Evolutionary conservation across 2,113 vertebrate species (phyloP).

Genomic region (Rhea pennata): DNA sequence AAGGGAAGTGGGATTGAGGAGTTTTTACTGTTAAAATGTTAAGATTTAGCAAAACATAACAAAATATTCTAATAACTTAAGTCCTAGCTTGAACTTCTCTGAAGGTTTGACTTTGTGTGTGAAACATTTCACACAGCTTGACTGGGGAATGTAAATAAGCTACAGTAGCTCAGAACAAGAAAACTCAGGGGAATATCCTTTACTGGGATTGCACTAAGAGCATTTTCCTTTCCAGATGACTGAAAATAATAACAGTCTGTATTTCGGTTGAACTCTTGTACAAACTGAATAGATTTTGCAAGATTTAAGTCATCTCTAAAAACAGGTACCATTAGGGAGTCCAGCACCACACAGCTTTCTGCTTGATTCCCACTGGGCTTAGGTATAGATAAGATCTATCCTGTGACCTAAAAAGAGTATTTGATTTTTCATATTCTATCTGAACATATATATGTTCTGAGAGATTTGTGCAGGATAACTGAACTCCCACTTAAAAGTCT

Average conservation of each 20-base stretch:
- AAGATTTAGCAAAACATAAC: background rate
- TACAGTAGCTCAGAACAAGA: background rate
- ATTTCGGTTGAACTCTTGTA: constrained; percentile 44
- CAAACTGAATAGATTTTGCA: background rate
- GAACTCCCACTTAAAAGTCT: background rate
- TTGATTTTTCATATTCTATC: background rate
- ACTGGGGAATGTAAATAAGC: constrained; percentile 53
- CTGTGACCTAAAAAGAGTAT: background rate
- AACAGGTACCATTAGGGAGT: background rate
- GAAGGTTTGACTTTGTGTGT: background rate
- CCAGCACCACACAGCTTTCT: background rate
- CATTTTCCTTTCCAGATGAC: constrained; percentile 59
- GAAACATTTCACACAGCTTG: constrained; percentile 16
- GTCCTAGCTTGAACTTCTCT: background rate
- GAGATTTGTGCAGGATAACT: background rate
- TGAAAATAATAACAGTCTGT: constrained; percentile 55
- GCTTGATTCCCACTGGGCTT: background rate
- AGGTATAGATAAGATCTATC: background rate
- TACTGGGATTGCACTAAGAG: constrained; percentile 19
- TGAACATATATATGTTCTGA: background rate
- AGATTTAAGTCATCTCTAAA: background rate
- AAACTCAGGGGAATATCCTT: constrained; percentile 35
- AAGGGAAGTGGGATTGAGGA: background rate
- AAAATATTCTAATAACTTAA: background rate
- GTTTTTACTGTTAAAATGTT: background rate